A percentile compares a stretch with the other conserved stretches of the same genome.
Evolutionary conservation across 2,113 vertebrate species (phyloP).

Genomic region (Mirounga angustirostris): DNA sequence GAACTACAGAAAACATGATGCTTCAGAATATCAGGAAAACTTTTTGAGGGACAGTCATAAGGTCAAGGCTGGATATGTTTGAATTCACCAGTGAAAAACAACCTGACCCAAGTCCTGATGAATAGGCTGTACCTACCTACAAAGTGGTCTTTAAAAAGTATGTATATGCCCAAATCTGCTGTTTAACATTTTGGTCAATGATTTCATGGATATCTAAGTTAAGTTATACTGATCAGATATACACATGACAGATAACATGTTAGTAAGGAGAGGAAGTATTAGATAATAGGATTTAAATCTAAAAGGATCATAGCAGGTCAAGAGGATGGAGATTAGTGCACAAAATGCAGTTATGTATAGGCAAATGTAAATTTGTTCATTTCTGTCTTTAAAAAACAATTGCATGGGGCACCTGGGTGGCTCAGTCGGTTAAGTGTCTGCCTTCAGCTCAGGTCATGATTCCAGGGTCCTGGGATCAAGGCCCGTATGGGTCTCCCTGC

Average conservation of each 20-base stretch:
- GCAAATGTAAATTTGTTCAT: background rate
- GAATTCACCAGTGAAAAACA: background rate
- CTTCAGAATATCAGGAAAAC: background rate
- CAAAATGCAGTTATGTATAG: background rate
- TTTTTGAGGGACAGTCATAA: background rate
- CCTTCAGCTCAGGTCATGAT: too few species aligned
- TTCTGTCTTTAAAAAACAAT: background rate
- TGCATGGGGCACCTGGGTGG: background rate
- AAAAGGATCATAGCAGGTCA: background rate
- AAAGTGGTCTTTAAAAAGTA: background rate
- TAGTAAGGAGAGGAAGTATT: background rate
- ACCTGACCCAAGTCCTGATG: background rate
- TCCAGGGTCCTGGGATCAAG: too few species aligned
- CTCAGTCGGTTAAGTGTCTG: too few species aligned
- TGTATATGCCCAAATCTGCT: rapidly evolving
- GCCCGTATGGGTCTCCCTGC: too few species aligned
- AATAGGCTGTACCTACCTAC: background rate
- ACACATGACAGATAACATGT: background rate
- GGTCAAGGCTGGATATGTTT: background rate
- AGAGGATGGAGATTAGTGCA: background rate
- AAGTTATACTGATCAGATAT: background rate
- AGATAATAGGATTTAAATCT: background rate
- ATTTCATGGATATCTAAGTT: background rate
- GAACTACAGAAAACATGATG: background rate
- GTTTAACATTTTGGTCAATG: background rate